Evolutionary conservation across 1,140 invertebrate genomes (phyloP).

Genomic region (Pseudomyrmex dendroicus): DNA sequence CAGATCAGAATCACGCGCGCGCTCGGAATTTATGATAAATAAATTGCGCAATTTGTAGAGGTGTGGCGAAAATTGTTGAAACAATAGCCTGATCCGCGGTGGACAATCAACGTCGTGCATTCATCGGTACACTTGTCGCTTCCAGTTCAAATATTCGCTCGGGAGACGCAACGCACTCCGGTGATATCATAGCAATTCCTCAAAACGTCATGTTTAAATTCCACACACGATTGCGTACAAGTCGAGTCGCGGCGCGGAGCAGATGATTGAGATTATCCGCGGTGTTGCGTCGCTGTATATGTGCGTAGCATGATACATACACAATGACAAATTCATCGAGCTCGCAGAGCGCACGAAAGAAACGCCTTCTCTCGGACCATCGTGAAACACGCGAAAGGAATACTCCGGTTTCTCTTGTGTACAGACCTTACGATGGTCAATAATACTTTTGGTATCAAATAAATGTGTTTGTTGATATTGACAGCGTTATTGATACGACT

Average conservation of each 20-base stretch:
- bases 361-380: constrained; percentile 31
- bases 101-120: neutral
- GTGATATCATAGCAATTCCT: constrained; percentile 40
- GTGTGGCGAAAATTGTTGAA: constrained; percentile 47
- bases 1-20: neutral
- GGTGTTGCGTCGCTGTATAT: neutral
- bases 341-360: neutral
- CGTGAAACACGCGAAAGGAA: neutral
- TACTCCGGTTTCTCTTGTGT: neutral
- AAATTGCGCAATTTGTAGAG: constrained; percentile 36
- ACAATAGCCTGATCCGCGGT: constrained; percentile 10
- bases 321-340: constrained; percentile 37
- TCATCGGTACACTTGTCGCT: constrained; percentile 11
- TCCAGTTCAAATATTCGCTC: constrained; percentile 35
- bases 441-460: no score
- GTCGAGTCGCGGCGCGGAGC: constrained; percentile 17
- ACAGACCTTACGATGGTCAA: no score
- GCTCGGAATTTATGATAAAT: constrained; percentile 25
- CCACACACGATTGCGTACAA: constrained; percentile 17
- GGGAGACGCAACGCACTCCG: neutral
- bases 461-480: no score
- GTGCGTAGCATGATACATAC: neutral
- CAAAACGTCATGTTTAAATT: constrained; percentile 53
- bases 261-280: constrained; percentile 39
- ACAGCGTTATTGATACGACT: no score